Base-by-base conservation (phyloP, 1,140 invertebrate genomes). In the Pachyrhynchus sulphureomaculatus region DNA sequence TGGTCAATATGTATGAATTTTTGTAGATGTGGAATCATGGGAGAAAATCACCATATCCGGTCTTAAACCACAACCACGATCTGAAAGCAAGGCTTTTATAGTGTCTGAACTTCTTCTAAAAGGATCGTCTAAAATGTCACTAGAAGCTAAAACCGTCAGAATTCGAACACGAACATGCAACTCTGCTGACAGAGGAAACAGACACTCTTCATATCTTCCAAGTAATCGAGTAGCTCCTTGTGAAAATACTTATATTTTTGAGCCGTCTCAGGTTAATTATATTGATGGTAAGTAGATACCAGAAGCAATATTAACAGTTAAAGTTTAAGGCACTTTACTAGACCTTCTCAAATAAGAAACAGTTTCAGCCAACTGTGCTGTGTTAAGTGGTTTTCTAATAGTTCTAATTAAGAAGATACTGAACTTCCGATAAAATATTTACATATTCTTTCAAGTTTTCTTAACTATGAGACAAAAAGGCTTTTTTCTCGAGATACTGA, bases 21-120 rank as follows among this genome's bases (percentile, higher is more conserved):
- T 64, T 51, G 6, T 75, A 92, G 90, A 80, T 6, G 86, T 84
- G 1, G 88, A 91, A 75, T 83, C 80, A 0, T 93, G 90, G 90
- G 89, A 93, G 67, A 84, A 85, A 61, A 78, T 93, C 17, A 72
- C 78, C n/a, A 83, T 87, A 2, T 79, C 81, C 15, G 84, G 88
- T 4, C 78, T 85, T 8, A 86, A 86, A 72, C 91, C 91, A 0
- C 84, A 87, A 21, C 84, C 90, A 0, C 82, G 89, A 12, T 84
- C 86, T 0, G 85, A 87, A 65, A 83, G 82, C 64, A 78, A 84
- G 18, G 83, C 83, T 17, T 73, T 86, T 9, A 78, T 82, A 0
- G 78, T 86, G 6, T 83, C 83, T 0, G 83, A 86, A 63, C 72
- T 85, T n/a, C 69, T 84, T 5, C 61, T 81, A 18, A 72, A 74